Conservation (phyloP, 1,140 invertebrate genomes). For the Dendroctonus ponderosae region DNA sequence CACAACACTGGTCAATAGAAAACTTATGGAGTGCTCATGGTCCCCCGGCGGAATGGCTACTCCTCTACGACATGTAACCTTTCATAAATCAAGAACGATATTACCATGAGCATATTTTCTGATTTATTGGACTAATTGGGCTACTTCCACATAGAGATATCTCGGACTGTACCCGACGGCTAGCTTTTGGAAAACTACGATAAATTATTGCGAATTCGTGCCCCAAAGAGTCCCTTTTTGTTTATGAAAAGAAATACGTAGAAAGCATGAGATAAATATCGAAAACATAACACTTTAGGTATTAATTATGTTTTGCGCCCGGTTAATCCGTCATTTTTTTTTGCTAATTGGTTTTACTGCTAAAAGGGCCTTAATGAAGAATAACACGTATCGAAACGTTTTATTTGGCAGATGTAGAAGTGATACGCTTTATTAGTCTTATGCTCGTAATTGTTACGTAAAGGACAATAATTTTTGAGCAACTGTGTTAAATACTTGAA, state of each 20-base stretch:
- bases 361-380: no score
- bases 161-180: slow-evolving; percentile 27
- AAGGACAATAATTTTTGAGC: no score
- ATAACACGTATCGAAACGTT: no score
- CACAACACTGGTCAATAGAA: slow-evolving; percentile 12
- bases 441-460: no score
- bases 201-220: slow-evolving; percentile 28
- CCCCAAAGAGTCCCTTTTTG: slow-evolving; percentile 7
- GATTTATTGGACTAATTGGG: slow-evolving; percentile 36
- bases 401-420: no score
- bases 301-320: no score
- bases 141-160: slow-evolving; percentile 36
- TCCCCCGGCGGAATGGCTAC: slow-evolving; percentile 28
- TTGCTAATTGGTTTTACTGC: no score
- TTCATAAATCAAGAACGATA: slow-evolving; percentile 32
- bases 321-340: no score
- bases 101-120: slow-evolving; percentile 37
- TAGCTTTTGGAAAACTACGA: slow-evolving; percentile 17
- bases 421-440: no score
- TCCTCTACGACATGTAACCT: slow-evolving; percentile 30
- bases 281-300: no score
- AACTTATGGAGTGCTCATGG: slow-evolving; percentile 20
- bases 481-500: no score
- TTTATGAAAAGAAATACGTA: neutral
- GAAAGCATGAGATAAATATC: no score